phyloP scores from a whole-genome alignment of 2,888 invertebrate species.

The Spodoptera picta region DNA sequence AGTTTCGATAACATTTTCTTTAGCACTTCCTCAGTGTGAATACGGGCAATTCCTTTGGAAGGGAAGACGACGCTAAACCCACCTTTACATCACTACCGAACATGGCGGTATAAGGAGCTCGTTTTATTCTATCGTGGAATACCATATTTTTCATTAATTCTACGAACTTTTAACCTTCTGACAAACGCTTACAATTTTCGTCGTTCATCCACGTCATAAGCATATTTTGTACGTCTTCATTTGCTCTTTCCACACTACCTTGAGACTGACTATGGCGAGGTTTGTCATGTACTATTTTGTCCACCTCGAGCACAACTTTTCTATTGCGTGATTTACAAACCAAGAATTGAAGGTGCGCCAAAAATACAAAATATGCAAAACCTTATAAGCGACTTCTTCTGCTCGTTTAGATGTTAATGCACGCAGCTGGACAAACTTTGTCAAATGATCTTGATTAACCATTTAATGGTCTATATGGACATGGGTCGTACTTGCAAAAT shows the following conservation, averaged over 20 bases:
- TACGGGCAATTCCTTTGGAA: conserved; percentile 6
- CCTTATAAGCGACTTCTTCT: too few relatives aligned
- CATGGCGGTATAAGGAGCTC: conserved; percentile 67
- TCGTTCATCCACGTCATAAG: conserved; percentile 23
- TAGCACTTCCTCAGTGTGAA: conserved; percentile 11
- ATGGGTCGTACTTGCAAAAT: too few relatives aligned
- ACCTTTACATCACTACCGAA: conserved; percentile 46
- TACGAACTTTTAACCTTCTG: conserved; percentile 68
- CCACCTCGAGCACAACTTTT: too few relatives aligned
- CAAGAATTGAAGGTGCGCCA: too few relatives aligned
- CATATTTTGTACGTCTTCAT: conserved; percentile 71
- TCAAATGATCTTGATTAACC: too few relatives aligned
- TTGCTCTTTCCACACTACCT: conserved; percentile 43
- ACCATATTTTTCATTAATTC: conserved; percentile 74
- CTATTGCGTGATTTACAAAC: too few relatives aligned
- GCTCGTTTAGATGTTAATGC: too few relatives aligned
- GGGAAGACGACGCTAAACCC: neutral
- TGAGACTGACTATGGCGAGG: conserved; percentile 24
- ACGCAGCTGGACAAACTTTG: too few relatives aligned
- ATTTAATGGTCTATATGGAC: too few relatives aligned
- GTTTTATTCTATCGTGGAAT: conserved; percentile 65
- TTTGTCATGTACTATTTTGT: conserved; percentile 63
- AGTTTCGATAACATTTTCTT: neutral
- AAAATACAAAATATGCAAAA: too few relatives aligned
- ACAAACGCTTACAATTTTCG: conserved; percentile 62